Conservation (phyloP, 2,888 invertebrate species). For the Silvanus unidentatus region DNA sequence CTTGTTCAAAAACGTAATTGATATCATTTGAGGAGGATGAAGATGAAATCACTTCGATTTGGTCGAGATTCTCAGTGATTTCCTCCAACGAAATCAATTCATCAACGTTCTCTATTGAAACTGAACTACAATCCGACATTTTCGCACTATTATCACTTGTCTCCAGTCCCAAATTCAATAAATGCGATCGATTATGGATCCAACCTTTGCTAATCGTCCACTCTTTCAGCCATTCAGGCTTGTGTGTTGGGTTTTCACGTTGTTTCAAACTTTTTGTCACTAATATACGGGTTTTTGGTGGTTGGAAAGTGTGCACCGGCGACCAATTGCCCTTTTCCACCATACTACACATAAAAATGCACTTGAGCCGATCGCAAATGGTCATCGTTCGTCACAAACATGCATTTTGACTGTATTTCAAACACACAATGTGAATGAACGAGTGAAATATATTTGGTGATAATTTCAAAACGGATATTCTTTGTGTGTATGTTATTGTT, state of each 20-base stretch:
- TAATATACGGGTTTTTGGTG: background rate
- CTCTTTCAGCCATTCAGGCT: slow-evolving; percentile 44
- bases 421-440: too few species aligned
- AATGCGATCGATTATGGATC: slow-evolving; percentile 43
- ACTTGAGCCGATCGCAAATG: slow-evolving; percentile 26
- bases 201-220: slow-evolving; percentile 48
- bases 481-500: slow-evolving; percentile 22
- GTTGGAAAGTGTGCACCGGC: slow-evolving; percentile 17
- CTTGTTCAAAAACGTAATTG: slow-evolving; percentile 27
- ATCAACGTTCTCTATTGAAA: slow-evolving; percentile 39
- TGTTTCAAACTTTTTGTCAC: slow-evolving; percentile 4
- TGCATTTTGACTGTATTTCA: too few species aligned
- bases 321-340: slow-evolving; percentile 40
- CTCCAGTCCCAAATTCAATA: slow-evolving; percentile 31
- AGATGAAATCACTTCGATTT: slow-evolving; percentile 10
- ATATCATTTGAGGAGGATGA: slow-evolving; percentile 6
- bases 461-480: slow-evolving; percentile 26
- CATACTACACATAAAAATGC: slow-evolving; percentile 37
- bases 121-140: slow-evolving; percentile 27
- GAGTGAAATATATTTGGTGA: background rate
- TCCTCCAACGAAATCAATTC: slow-evolving; percentile 35
- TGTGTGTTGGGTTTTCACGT: slow-evolving; percentile 14
- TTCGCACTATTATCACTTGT: slow-evolving; percentile 8
- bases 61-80: slow-evolving; percentile 8
- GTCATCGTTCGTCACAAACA: slow-evolving; percentile 14